Evolutionary conservation across 2,113 vertebrate genomes (phyloP), one percentile per base, ranked within the genome.

Genomic region (Periophthalmus modestus): DNA sequence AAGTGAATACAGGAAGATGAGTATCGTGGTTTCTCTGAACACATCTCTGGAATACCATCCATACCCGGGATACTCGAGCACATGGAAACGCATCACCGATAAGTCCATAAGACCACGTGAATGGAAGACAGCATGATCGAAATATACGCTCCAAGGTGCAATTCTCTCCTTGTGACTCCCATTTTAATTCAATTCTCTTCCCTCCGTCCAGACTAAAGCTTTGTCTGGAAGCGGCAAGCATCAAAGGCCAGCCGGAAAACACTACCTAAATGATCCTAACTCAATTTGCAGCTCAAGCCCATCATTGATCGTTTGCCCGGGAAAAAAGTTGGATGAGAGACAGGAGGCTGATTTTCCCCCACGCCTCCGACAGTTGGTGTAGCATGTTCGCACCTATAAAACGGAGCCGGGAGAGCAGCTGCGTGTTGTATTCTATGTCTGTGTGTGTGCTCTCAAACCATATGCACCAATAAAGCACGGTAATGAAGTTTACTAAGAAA

Each of bases 221-320:
- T 77, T 77, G 69, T 85, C 89, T 89, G 81, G 87, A 77, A 87
- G 74, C 48, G 71, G 79, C 88, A 69, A 72, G 84, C 85, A 91
- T 92, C 89, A 88, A 89, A 90, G 88, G 72, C 55, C 15, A 71
- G 84, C 87, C 47, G 82, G 89, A 92, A 92, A 89, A 89, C 79
- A 87, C n/a, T n/a, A n/a, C n/a, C 82, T 76, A 82, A 89, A 92
- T 88, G 86, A 92, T 83, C 89, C 80, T 87, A 91, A 89, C 83
- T 92, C 86, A 89, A 89, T n/a, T 93, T 92, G 87, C 85, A 83
- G 79, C 80, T 65, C 19, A n/a, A n/a, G 69, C 72, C 76, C 71
- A 62, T 85, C 89, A 90, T 91, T 90, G 92, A 93, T 92, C 89
- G 85, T 82, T 82, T 86, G 84, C 73, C 84, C 52, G 73, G 62